Conservation (phyloP, 2,888 invertebrate species). For the Mylabris sibirica region DNA sequence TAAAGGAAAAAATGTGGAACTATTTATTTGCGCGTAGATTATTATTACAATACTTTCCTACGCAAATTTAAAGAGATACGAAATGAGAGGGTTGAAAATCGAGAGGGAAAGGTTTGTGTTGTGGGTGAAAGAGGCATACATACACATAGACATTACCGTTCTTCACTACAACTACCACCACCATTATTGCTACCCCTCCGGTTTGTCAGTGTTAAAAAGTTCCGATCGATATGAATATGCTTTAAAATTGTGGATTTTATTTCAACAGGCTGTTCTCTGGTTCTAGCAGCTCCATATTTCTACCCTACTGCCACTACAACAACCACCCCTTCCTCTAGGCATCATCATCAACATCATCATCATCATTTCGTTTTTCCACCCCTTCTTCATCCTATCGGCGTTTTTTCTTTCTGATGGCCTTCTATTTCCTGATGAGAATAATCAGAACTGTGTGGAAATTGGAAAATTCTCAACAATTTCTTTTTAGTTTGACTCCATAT, state of each 20-base stretch:
- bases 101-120: conserved; percentile 41
- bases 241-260: conserved; percentile 72
- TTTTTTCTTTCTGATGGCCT: too few relatives aligned
- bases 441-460: too few relatives aligned
- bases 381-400: too few relatives aligned
- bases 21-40: conserved; percentile 49
- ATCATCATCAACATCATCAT: too few relatives aligned
- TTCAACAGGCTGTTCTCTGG: conserved; percentile 62
- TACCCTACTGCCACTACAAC: not conserved
- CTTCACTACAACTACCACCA: not conserved
- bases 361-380: too few relatives aligned
- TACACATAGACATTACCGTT: conserved; percentile 18
- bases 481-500: too few relatives aligned
- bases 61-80: conserved; percentile 50
- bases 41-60: conserved; percentile 40
- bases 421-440: too few relatives aligned
- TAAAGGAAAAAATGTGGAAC: conserved; percentile 47
- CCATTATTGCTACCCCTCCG: not conserved
- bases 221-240: conserved; percentile 71
- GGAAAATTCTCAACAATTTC: too few relatives aligned
- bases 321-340: not conserved
- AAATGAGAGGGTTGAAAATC: conserved; percentile 50
- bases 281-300: not conserved
- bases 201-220: conserved; percentile 65
- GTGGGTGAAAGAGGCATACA: conserved; percentile 26